Evolutionary conservation across 2,797 vertebrate genomes (phyloP).

Genomic region (Lutjanus argentimaculatus): DNA sequence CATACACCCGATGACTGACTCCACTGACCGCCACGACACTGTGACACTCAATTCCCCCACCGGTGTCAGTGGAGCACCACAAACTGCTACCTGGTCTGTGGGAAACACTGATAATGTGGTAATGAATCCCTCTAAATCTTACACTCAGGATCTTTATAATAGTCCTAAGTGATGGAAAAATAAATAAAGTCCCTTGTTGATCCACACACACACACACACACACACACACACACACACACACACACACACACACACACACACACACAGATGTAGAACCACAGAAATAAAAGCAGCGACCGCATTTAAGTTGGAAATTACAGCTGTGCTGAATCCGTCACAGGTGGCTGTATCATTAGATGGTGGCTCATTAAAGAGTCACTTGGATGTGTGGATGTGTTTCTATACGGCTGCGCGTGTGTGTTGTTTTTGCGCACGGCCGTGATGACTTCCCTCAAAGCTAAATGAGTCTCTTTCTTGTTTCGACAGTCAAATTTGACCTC

Average conservation of each 20-base stretch:
- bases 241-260: constrained; percentile 4
- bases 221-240: too few relatives aligned
- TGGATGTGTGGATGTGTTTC: constrained; percentile 1
- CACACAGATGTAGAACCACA: not conserved
- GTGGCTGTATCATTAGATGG: constrained; percentile 54
- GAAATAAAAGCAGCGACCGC: constrained; percentile 28
- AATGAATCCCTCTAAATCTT: too few relatives aligned
- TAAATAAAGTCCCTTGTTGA: too few relatives aligned
- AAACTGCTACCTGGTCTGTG: too few relatives aligned
- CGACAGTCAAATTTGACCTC: constrained; percentile 7
- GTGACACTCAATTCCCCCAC: too few relatives aligned
- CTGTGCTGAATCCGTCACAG: constrained; percentile 62
- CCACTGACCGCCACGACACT: too few relatives aligned
- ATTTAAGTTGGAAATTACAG: constrained; percentile 67
- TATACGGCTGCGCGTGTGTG: not conserved
- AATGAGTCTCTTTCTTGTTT: constrained; percentile 5
- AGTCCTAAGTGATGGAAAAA: too few relatives aligned
- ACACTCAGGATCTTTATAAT: too few relatives aligned
- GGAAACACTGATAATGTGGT: too few relatives aligned
- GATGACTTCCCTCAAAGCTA: constrained; percentile 8
- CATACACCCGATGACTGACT: too few relatives aligned
- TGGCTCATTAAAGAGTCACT: constrained; percentile 52
- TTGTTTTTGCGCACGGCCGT: constrained; percentile 5
- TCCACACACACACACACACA: too few relatives aligned
- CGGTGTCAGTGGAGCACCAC: too few relatives aligned